These are phyloP conservation scores for Eledone cirrhosa DNA, from an alignment of 2,888 invertebrate genomes.

Conservation along the genomic window DNA sequence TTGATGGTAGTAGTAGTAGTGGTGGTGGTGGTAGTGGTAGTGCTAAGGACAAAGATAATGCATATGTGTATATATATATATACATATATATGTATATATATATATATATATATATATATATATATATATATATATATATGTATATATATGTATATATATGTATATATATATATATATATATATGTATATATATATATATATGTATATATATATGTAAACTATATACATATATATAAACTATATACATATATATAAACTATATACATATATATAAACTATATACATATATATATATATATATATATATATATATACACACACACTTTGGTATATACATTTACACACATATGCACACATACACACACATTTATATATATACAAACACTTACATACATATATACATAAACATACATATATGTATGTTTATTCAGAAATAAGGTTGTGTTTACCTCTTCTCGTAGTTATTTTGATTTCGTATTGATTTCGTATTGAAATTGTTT, in stretches of 20 bases:
- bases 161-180: background rate
- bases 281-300: too few relatives aligned
- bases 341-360: background rate
- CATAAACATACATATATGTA: background rate
- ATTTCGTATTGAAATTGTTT: too few relatives aligned
- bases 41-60: background rate
- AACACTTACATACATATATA: background rate
- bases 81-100: background rate
- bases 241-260: background rate
- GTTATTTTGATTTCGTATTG: too few relatives aligned
- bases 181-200: background rate
- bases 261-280: background rate
- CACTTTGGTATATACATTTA: too few relatives aligned
- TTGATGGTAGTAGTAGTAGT: background rate
- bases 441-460: background rate
- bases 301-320: too few relatives aligned
- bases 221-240: background rate
- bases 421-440: background rate
- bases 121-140: background rate
- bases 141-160: background rate
- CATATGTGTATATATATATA: background rate
- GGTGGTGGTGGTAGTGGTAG: background rate
- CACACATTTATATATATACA: background rate
- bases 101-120: background rate
- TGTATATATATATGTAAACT: background rate